Evolutionary conservation across 2,797 vertebrate species (phyloP), one percentile per base, ranked within the genome.

Genomic region (Bryconaethiops microstoma): DNA sequence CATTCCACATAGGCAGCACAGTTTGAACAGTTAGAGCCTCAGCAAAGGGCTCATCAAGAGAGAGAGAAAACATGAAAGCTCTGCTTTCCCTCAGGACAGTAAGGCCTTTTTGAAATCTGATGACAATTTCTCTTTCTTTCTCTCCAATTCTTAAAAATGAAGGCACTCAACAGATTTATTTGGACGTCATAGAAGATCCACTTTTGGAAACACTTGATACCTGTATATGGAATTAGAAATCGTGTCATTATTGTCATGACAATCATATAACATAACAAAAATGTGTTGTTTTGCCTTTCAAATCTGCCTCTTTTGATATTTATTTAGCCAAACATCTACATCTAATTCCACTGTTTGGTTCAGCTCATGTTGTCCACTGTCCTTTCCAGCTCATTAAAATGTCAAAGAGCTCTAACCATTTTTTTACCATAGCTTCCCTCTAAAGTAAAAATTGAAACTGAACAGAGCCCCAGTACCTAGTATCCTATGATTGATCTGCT

Each of bases 401-500:
- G 7, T 35, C 29, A 64, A 64, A 39, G 7, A 9, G 39, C 12
- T 48, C 45, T 7, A 45, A 45, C 42, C 12, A 1, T 48, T 48
- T 48, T 48, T 48, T 48, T 2, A 63, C 12, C 72, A 29, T n/a
- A 23, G 13, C 54, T 8, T 6, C 6, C 25, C 74, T 52, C 14
- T 42, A 29, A 35, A 70, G 8, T 54, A 71, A 71, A 39, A 48
- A 0, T 16, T n/a, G 13, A 48, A 23, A 55, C 6, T 55, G 63
- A 78, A 62, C 14, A 65, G 64, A 77, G 16, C 17, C 17, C 40
- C 8, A 59, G 29, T 52, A 2, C 39, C 63, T 59, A 63, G 42
- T 48, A 35, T 50, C 68, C 67, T 72, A 19, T 76, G 72, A 59
- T 57, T 77, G 65, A 76, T 83, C 76, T 59, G 55, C 52, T 52